Evolutionary conservation across 92 coral and sea anemone species (phyloP).

Genomic region (Parazoanthus darwini): DNA sequence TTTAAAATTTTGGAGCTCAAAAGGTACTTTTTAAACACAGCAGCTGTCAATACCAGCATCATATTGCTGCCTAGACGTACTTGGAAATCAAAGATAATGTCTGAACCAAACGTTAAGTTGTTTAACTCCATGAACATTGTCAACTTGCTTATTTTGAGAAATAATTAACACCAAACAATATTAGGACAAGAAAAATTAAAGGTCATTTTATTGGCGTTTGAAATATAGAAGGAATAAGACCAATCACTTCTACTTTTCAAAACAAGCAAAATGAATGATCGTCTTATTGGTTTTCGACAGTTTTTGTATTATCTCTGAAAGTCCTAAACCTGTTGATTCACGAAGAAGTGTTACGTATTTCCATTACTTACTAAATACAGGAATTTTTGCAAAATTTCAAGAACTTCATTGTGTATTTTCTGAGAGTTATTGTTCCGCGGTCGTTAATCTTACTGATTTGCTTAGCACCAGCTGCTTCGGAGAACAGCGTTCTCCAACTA

Average conservation of each 20-base stretch:
- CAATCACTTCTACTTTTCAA: neutral
- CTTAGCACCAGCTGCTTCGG: neutral
- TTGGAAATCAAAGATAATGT: neutral
- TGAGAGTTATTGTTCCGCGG: neutral
- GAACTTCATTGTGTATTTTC: neutral
- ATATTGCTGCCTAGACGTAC: neutral
- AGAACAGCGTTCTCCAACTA: too few relatives aligned
- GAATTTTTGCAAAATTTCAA: neutral
- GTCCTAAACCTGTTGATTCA: neutral
- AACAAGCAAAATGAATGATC: neutral
- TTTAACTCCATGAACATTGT: too few relatives aligned
- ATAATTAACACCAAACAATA: neutral
- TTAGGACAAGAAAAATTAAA: too few relatives aligned
- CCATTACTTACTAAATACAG: too few relatives aligned
- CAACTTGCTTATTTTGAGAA: too few relatives aligned
- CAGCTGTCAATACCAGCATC: slow-evolving; percentile 6
- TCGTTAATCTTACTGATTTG: neutral
- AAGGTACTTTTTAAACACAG: neutral
- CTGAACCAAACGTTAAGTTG: too few relatives aligned
- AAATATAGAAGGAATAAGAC: too few relatives aligned
- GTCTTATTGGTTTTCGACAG: neutral
- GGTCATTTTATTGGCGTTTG: neutral
- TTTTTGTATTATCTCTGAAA: neutral
- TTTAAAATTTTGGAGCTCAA: neutral
- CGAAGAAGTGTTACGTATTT: neutral